phyloP scores from a whole-genome alignment of 92 coral and sea anemone species.

The Scolanthus callimorphus region DNA sequence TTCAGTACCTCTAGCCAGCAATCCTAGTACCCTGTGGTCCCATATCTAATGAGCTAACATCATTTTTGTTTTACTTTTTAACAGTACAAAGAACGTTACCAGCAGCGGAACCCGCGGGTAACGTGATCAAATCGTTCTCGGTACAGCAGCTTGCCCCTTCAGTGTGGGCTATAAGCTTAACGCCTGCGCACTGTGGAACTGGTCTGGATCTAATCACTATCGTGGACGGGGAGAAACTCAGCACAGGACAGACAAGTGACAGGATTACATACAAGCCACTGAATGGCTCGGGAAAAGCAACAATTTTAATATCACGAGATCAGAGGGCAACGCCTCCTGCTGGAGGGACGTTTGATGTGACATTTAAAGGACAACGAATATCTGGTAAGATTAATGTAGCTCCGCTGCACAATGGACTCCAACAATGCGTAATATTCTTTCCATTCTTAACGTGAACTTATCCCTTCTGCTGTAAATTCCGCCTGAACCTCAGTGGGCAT shows the following conservation, averaged over 20 bases:
- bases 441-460: too few species aligned
- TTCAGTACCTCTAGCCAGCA: too few species aligned
- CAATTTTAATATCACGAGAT: slow-evolving; percentile 49
- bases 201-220: slow-evolving; percentile 57
- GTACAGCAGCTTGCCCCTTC: slow-evolving; percentile 51
- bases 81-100: slow-evolving; percentile 48
- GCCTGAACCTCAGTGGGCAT: too few species aligned
- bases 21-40: too few species aligned
- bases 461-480: too few species aligned
- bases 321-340: slow-evolving; percentile 70
- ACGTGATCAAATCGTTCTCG: slow-evolving; percentile 55
- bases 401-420: too few species aligned
- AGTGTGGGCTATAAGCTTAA: slow-evolving; percentile 50
- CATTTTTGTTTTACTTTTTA: not conserved
- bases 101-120: slow-evolving; percentile 70
- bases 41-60: not conserved
- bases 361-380: slow-evolving; percentile 32
- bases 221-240: slow-evolving; percentile 36
- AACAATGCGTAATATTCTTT: too few species aligned
- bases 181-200: slow-evolving; percentile 72
- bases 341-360: slow-evolving; percentile 70
- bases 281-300: slow-evolving; percentile 31
- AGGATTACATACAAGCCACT: slow-evolving; percentile 35
- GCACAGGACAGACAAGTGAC: slow-evolving; percentile 33
- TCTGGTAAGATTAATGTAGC: slow-evolving; percentile 60